phyloP scores from a whole-genome alignment of 2,113 vertebrate genomes.

The Bambusicola thoracicus region DNA sequence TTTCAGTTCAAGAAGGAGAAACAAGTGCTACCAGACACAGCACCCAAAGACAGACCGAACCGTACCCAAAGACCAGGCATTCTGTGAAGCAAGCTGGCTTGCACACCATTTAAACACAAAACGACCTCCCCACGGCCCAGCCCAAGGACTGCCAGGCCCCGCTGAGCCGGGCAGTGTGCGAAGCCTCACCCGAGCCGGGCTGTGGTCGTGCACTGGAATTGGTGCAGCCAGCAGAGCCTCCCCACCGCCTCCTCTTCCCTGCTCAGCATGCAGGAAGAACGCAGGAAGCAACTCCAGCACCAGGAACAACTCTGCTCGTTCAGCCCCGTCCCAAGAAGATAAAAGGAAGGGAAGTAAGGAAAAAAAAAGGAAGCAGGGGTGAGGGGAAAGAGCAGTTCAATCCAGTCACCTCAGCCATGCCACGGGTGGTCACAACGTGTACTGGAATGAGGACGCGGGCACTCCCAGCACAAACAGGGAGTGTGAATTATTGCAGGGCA shows the following conservation, averaged over 20 bases:
- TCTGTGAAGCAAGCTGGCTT: not conserved
- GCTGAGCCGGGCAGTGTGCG: not conserved
- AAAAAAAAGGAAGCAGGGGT: rapidly evolving
- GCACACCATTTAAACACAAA: not conserved
- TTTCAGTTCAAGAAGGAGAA: not conserved
- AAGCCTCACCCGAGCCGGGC: not conserved
- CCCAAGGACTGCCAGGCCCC: not conserved
- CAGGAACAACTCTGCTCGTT: not conserved
- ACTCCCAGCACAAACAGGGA: rapidly evolving
- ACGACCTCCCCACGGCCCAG: not conserved
- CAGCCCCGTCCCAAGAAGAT: not conserved
- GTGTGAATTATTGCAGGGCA: rapidly evolving
- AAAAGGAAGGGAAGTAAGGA: not conserved
- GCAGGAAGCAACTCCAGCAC: not conserved
- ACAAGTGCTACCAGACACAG: not conserved
- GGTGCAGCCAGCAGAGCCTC: not conserved
- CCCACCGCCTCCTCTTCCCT: not conserved
- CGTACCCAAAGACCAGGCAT: not conserved
- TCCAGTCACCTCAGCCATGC: not conserved
- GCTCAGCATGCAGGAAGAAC: not conserved
- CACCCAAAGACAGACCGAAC: not conserved
- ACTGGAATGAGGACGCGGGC: not conserved
- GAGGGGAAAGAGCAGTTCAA: not conserved
- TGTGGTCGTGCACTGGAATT: not conserved
- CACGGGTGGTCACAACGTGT: not conserved